Base-by-base conservation (phyloP, 2,888 invertebrate genomes). In the Ichneumoninae sp. region DNA sequence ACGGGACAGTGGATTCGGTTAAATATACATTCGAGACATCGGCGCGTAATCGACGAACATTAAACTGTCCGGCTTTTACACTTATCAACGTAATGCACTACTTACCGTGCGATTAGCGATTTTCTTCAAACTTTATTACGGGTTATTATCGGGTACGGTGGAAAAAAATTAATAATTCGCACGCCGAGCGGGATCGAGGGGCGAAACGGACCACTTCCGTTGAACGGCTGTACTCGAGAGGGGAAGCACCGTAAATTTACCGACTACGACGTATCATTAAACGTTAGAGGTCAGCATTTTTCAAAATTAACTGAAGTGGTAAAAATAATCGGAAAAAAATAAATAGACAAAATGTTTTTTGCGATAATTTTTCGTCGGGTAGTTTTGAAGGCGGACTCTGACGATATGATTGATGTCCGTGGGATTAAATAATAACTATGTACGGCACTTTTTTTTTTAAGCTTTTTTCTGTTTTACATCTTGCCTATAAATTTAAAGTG, bases 41-140 rank as follows among this genome's bases (percentile, higher is more conserved):
- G 40, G 19, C 22, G 66, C 19, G 26, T 66, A 66, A 66, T 66
- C 66, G 66, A 4, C 40, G 66, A 40, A 66, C 66, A 66, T 66
- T 66, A 66, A 47, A 16, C 40, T n/a, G 66, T 19, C 16, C 40
- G 66, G 40, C 19, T 40, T 65, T 66, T 63, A 63, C 63, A 40
- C 66, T 40, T 40, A 40, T 40, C 19, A 40, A 40, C 40, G 22
- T 66, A 40, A 66, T 66, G 22, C 40, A 66, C 40, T 19, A 40
- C 22, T 66, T 22, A 22, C n/a, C 19, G 36, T 36, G 10, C 40
- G 66, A 66, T 36, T 66, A 66, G 66, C 36, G n/a, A 63, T n/a
- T 63, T 66, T 40, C 22, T 36, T n/a, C 13, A 40, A 19, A 40
- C 7, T 19, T 36, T 19, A 40, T 40, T 40, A 10, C 16, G 8